These are phyloP conservation scores for Bos indicus DNA, from an alignment of 2,113 vertebrate genomes.

Conservation along the genomic window DNA sequence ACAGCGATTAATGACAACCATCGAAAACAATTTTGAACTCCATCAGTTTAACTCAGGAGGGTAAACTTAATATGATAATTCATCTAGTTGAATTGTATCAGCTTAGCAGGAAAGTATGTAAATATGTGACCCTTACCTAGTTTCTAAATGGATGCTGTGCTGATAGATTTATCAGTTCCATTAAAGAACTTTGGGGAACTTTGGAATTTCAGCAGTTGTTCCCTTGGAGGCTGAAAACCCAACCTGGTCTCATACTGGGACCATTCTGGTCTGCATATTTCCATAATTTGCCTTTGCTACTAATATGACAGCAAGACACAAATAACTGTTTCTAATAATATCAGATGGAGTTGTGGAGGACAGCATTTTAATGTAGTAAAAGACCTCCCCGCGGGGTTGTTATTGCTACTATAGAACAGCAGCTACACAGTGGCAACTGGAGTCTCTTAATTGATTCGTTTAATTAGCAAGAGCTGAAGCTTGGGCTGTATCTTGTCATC, in stretches of 20 bases:
- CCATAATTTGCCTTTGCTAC: constrained; percentile 96
- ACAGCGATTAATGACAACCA: constrained; percentile 99
- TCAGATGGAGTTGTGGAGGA: constrained; percentile 97
- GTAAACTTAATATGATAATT: constrained; percentile 99
- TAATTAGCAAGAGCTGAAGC: constrained; percentile 99
- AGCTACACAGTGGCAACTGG: constrained; percentile 95
- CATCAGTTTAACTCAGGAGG: constrained; percentile 99
- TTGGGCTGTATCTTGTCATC: constrained; percentile 89
- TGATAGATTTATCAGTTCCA: constrained; percentile 93
- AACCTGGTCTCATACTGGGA: constrained; percentile 96
- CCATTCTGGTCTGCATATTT: constrained; percentile 94
- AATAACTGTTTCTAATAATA: constrained; percentile 99
- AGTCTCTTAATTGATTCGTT: constrained; percentile 99
- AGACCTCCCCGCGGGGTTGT: constrained; percentile 95
- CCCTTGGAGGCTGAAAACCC: constrained; percentile 93
- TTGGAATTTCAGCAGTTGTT: constrained; percentile 94
- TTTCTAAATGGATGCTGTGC: constrained; percentile 94
- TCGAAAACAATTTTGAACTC: constrained; percentile 99
- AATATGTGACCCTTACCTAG: constrained; percentile 99
- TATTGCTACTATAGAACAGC: constrained; percentile 94
- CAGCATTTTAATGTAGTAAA: constrained; percentile 94
- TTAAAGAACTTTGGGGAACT: constrained; percentile 99
- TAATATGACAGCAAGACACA: constrained; percentile 98
- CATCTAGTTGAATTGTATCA: constrained; percentile 93
- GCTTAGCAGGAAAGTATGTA: constrained; percentile 97